Conservation (phyloP, 2,888 invertebrate species). For the Patella depressa region DNA sequence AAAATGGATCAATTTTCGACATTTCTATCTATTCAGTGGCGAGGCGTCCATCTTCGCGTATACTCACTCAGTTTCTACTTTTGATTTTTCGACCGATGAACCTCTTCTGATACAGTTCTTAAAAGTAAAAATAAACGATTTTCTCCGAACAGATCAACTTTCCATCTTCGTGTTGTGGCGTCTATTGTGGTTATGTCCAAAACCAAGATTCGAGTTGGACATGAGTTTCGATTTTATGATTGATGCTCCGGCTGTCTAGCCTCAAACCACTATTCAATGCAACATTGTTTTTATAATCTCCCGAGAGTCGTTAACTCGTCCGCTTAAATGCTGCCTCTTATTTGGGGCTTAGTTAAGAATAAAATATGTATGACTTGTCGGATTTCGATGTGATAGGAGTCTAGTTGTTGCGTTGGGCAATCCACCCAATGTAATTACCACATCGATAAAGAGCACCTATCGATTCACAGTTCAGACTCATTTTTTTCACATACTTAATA, state of each 20-base stretch:
- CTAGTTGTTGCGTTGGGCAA: too few relatives aligned
- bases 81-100: too few relatives aligned
- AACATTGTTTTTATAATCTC: slow-evolving; percentile 7
- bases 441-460: slow-evolving; percentile 1
- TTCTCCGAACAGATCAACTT: too few relatives aligned
- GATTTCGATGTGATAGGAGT: background rate
- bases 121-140: too few relatives aligned
- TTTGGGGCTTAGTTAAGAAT: slow-evolving; percentile 11
- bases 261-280: slow-evolving; percentile 5
- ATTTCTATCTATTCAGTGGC: too few relatives aligned
- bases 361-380: slow-evolving; percentile 7
- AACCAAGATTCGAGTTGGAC: too few relatives aligned
- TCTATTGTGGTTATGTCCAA: too few relatives aligned
- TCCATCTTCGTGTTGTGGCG: too few relatives aligned
- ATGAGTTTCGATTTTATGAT: slow-evolving; percentile 1
- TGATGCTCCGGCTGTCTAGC: background rate
- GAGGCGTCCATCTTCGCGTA: too few relatives aligned
- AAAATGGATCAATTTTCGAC: too few relatives aligned
- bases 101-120: too few relatives aligned
- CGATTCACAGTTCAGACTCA: slow-evolving; percentile 2
- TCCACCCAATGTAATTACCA: background rate
- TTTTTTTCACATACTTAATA: slow-evolving; percentile 4
- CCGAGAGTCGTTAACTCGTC: background rate
- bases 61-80: too few relatives aligned
- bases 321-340: slow-evolving; percentile 1